phyloP scores from a whole-genome alignment of 2,888 invertebrate genomes.

The Mellilla xanthometata region DNA sequence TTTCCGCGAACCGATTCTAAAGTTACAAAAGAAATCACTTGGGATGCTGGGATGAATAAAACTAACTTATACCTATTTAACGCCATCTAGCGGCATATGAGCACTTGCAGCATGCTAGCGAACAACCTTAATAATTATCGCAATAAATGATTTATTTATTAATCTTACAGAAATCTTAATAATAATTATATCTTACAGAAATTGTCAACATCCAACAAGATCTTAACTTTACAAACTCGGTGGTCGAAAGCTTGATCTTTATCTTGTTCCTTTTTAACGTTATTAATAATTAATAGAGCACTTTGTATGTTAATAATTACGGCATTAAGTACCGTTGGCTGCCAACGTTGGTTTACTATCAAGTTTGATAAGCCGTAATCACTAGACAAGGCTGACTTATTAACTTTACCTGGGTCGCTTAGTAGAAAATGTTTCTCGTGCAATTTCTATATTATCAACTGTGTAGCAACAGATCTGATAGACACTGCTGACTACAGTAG shows the following conservation, averaged over 20 bases:
- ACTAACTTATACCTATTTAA: no score
- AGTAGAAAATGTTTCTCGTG: background rate
- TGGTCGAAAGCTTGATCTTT: constrained; percentile 8
- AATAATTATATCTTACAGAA: background rate
- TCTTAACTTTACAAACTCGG: constrained; percentile 2
- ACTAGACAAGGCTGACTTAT: constrained; percentile 10
- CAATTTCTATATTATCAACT: no score
- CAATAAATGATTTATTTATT: no score
- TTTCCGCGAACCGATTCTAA: no score
- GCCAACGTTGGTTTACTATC: constrained; percentile 8
- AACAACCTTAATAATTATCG: no score
- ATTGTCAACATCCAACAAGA: background rate
- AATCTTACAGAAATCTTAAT: no score
- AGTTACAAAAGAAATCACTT: no score
- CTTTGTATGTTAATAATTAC: constrained; percentile 13
- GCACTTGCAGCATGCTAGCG: no score
- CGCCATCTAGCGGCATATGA: no score
- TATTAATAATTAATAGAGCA: constrained; percentile 12
- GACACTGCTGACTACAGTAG: no score
- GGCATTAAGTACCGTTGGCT: constrained; percentile 12
- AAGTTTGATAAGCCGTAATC: constrained; percentile 12
- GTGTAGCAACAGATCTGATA: no score
- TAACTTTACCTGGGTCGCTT: constrained; percentile 1
- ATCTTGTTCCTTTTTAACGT: constrained; percentile 12
- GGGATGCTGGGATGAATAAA: no score